Evolutionary conservation across 2,797 vertebrate species (phyloP).

Genomic region (Schizopygopsis malacanthus): DNA sequence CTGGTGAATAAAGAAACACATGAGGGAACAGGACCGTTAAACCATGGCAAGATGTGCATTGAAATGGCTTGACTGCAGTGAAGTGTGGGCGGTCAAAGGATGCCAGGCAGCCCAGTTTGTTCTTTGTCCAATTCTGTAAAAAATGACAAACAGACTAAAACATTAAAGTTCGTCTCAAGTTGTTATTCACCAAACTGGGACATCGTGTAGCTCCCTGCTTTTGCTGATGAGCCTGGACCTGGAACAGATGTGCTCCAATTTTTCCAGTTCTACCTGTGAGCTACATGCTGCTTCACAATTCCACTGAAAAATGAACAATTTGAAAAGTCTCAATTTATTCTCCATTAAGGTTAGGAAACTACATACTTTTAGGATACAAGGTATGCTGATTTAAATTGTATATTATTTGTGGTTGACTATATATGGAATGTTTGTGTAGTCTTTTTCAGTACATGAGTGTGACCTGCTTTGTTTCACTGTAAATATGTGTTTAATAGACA

Average conservation of each 20-base stretch:
- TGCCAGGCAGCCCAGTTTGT: not conserved
- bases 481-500: not conserved
- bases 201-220: not conserved
- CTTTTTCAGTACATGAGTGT: not conserved
- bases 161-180: not conserved
- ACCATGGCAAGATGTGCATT: not conserved
- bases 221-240: constrained; percentile 12
- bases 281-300: not conserved
- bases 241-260: constrained; percentile 40
- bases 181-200: constrained; percentile 35
- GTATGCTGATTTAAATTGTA: not conserved
- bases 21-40: not conserved
- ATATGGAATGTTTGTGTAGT: not conserved
- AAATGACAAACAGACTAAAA: constrained; percentile 9
- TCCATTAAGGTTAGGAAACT: not conserved
- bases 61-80: not conserved
- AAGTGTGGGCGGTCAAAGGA: constrained; percentile 17
- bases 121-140: constrained; percentile 7
- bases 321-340: not conserved
- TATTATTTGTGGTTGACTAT: not conserved
- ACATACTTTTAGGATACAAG: not conserved
- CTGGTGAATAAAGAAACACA: constrained; percentile 11
- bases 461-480: not conserved
- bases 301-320: not conserved
- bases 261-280: constrained; percentile 17